These are phyloP conservation scores for Parapsyche elsis DNA, from an alignment of 1,140 invertebrate species.

Conservation along the genomic window DNA sequence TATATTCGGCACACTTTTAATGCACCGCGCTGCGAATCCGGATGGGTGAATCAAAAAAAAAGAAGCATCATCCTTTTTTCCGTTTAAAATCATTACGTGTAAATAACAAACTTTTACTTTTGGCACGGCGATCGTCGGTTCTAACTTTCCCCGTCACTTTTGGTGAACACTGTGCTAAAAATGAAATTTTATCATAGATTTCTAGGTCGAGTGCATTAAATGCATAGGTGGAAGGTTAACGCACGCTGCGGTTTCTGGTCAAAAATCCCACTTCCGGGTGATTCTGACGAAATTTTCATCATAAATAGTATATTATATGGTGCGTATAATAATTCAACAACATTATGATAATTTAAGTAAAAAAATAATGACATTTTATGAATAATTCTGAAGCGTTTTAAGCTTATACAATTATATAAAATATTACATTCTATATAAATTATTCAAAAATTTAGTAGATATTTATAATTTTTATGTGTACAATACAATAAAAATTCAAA, in stretches of 20 bases:
- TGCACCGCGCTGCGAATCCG: background rate
- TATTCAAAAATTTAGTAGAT: background rate
- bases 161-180: constrained; percentile 25
- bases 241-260: background rate
- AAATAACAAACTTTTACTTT: constrained; percentile 41
- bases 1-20: constrained; percentile 1
- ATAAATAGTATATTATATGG: too few relatives aligned
- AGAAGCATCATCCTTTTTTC: constrained; percentile 1
- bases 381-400: too few relatives aligned
- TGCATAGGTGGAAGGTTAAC: too few relatives aligned
- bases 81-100: constrained; percentile 19
- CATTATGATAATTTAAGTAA: too few relatives aligned
- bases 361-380: too few relatives aligned
- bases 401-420: too few relatives aligned
- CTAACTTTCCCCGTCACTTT: constrained; percentile 34
- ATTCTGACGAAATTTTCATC: background rate
- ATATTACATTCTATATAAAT: background rate
- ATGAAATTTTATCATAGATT: constrained; percentile 11
- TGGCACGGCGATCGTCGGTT: constrained; percentile 6
- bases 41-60: background rate
- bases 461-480: background rate
- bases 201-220: background rate
- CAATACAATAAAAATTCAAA: too few relatives aligned
- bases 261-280: background rate
- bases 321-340: too few relatives aligned